Evolutionary conservation across 2,797 vertebrate genomes (phyloP).

Genomic region (Pipistrellus kuhlii): DNA sequence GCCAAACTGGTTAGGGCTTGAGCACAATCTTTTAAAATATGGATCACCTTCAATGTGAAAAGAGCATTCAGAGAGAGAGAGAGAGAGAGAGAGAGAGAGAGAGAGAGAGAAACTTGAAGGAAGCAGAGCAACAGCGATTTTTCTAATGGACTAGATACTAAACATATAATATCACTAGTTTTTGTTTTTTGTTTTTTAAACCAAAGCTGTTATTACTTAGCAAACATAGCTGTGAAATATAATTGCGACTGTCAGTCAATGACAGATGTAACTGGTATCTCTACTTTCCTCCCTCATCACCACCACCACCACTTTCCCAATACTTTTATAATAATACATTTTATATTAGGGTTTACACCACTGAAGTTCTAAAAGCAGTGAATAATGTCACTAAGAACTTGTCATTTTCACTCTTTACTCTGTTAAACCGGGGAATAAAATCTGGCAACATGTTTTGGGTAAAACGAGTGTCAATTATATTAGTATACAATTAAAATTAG

Average conservation of each 20-base stretch:
- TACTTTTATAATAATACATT: slow-evolving; percentile 28
- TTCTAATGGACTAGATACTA: slow-evolving; percentile 18
- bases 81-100: too few relatives aligned
- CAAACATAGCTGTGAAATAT: slow-evolving; percentile 51
- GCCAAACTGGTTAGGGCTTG: neutral
- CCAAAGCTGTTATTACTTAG: slow-evolving; percentile 54
- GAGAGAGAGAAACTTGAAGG: neutral
- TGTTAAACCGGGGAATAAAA: slow-evolving; percentile 41
- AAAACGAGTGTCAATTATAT: neutral
- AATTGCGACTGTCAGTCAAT: slow-evolving; percentile 50
- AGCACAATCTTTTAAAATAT: neutral
- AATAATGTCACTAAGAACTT: slow-evolving; percentile 8
- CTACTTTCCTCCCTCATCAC: neutral
- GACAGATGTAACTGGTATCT: slow-evolving; percentile 32
- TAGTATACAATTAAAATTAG: slow-evolving; percentile 7
- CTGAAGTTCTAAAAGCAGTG: slow-evolving; percentile 16
- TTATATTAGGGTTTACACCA: slow-evolving; percentile 12
- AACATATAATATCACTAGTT: slow-evolving; percentile 6
- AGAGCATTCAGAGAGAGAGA: neutral
- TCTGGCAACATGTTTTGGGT: neutral
- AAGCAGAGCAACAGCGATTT: neutral
- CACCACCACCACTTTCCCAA: neutral
- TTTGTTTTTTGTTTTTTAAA: slow-evolving; percentile 15
- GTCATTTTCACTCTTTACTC: neutral
- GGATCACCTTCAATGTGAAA: neutral